Evolutionary conservation across 23 tunicate genomes (phyloP), one percentile per base, ranked within the genome.

Genomic region (Trididemnum clinides): DNA sequence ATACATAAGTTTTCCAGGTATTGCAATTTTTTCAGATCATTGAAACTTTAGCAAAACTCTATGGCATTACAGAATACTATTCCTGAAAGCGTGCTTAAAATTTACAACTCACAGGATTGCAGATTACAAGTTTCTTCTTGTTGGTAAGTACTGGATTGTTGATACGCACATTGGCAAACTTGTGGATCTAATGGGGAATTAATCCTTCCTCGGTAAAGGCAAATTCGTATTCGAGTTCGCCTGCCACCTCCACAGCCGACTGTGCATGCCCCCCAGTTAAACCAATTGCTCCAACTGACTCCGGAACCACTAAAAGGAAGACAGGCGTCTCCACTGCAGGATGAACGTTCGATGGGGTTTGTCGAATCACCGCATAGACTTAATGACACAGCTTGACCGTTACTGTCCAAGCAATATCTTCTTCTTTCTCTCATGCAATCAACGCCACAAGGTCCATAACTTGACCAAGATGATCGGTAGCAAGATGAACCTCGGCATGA

Each of bases 181-280:
- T 22, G 10, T 7, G 27, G 27, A 26, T n/a, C 28, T 4, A 76
- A 12, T 20, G 81, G 81, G 15, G 81, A 76, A 30, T 76, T 28
- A n/a, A 28, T 2, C 20, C 81, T 38, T 4, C 81, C 81, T 37
- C 81, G 59, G 25, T 76, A 76, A 39, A 37, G 34, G 28, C 81
- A 76, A 12, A 25, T 2, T 39, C 81, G 37, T 25, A 12, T 28
- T 39, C 81, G 20, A 20, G 64, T 37, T 20, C 81, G 26, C n/a
- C 21, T 18, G 10, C 81, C 81, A 12, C 30, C 10, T 4, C 81
- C 81, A 39, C 81, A 76, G 26, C 20, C 28, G 37, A 7, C 4
- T 10, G 22, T n/a, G 62, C 81, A 76, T 12, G 65, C 18, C 12
- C 34, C 20, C 34, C 34, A 76, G 7, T 37, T 2, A 4, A 30